phyloP scores from a whole-genome alignment of 2,113 vertebrate genomes.

The Rafetus swinhoei region DNA sequence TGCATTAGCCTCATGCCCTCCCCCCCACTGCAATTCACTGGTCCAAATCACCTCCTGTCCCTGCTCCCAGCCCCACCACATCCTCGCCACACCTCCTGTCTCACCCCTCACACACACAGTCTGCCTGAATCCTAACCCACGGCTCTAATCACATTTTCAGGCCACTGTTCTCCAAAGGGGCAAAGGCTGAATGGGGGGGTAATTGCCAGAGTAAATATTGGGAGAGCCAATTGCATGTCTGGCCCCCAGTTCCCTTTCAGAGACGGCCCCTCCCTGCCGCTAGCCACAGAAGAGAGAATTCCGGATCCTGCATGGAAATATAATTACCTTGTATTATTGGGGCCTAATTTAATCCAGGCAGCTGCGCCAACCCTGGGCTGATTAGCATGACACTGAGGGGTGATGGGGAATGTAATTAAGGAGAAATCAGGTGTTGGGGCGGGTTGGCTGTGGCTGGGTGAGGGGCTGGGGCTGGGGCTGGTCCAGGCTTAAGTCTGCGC shows the following conservation, averaged over 20 bases:
- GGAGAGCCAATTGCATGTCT: slow-evolving; percentile 38
- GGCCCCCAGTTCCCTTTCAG: neutral
- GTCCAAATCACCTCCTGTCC: neutral
- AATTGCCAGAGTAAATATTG: slow-evolving; percentile 60
- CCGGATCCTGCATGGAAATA: slow-evolving; percentile 52
- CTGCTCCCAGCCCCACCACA: neutral
- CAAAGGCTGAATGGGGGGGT: neutral
- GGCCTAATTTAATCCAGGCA: slow-evolving; percentile 79
- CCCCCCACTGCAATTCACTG: neutral
- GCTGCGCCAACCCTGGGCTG: slow-evolving; percentile 70
- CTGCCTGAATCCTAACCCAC: accelerated
- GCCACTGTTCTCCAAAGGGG: neutral
- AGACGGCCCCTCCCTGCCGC: neutral
- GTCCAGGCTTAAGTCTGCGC: neutral
- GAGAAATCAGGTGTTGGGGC: slow-evolving; percentile 60
- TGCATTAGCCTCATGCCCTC: too few relatives aligned
- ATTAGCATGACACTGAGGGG: slow-evolving; percentile 80
- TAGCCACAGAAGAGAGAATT: neutral
- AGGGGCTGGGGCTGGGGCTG: neutral
- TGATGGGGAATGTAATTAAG: slow-evolving; percentile 74
- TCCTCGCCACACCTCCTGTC: accelerated
- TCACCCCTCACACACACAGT: neutral
- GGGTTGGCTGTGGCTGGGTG: slow-evolving; percentile 26
- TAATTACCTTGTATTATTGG: slow-evolving; percentile 77
- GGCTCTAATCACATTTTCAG: neutral